Evolutionary conservation across 2,888 invertebrate species (phyloP), one percentile per base, ranked within the genome.

Genomic region (Latrodectus elegans): DNA sequence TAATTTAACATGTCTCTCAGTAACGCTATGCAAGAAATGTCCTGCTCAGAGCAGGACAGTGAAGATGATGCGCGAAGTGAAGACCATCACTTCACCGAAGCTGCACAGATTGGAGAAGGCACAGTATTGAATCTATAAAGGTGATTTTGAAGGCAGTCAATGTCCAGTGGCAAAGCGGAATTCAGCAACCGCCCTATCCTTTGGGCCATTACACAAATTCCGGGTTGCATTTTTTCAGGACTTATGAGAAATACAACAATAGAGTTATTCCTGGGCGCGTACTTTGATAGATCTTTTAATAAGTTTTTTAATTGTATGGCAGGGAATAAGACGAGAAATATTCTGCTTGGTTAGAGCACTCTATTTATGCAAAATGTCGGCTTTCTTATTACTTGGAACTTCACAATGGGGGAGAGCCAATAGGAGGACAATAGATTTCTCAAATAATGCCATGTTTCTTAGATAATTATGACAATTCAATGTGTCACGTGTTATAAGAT

Each of bases 361-460:
- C 49, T 71, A 22, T 71, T 71, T 71, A 12, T 17, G 8, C 1
- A 38, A 15, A 4, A 71, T 6, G 4, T 65, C 2, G 65, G 17
- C 17, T 65, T 65, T 65, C 65, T 65, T 4, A n/a, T 71, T 71
- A 15, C 38, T 26, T 71, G 71, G 3, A 17, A 38, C 55, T 55
- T 55, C 55, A 55, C 55, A 55, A 2, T 55, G 55, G 1, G 55
- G 1, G 14, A 14, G 55, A 26, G 8, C 8, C 71, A 6, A 38
- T 52, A 22, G 71, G 38, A 71, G 71, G 1, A 71, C 71, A 15
- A 51, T 52, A 73, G 73, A 51, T 52, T 73, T 73, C 53, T 73
- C 73, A 73, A 73, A 52, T 73, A 52, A 73, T 73, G 73, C 73
- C 53, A 73, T 2, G 73, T 52, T 73, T 51, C 52, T 73, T 52